Percentiles rank a stretch among this genome's conserved stretches.
phyloP scores from a whole-genome alignment of 2,797 vertebrate genomes.

The Loriculus beryllinus region DNA sequence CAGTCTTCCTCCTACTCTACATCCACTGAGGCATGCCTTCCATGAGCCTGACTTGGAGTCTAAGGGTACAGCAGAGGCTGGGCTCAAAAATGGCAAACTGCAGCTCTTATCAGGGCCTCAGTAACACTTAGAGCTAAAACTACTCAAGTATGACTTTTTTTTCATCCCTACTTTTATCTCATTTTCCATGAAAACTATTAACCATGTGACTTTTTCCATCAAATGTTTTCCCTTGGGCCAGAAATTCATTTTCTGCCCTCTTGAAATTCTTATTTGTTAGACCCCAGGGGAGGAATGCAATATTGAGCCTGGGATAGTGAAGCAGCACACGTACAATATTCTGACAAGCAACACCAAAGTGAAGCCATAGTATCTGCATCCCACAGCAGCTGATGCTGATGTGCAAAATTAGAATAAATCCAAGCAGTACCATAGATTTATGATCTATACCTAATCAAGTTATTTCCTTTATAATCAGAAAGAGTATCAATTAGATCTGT shows the following conservation, averaged over 20 bases:
- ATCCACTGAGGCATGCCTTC: not conserved
- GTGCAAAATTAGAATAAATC: not conserved
- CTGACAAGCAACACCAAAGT: not conserved
- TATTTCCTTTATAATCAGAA: not conserved
- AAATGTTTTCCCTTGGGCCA: slow-evolving; percentile 19
- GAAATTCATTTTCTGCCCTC: slow-evolving; percentile 44
- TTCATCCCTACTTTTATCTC: not conserved
- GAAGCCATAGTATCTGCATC: not conserved
- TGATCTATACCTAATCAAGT: not conserved
- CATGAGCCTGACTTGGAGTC: not conserved
- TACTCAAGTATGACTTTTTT: not conserved
- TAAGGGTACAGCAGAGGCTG: not conserved
- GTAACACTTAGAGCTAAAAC: not conserved
- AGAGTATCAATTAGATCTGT: not conserved
- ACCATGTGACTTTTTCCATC: slow-evolving; percentile 5
- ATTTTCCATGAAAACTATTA: slow-evolving; percentile 31
- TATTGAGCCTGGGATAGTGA: not conserved
- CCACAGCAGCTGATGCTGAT: not conserved
- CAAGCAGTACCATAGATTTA: not conserved
- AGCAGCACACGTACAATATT: not conserved
- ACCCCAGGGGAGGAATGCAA: not conserved
- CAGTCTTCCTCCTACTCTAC: not conserved
- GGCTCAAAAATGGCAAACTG: not conserved
- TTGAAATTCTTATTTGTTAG: slow-evolving; percentile 23
- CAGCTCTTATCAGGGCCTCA: not conserved